Base-by-base conservation (phyloP, 2,888 invertebrate species). In the Drosophila incognita region DNA sequence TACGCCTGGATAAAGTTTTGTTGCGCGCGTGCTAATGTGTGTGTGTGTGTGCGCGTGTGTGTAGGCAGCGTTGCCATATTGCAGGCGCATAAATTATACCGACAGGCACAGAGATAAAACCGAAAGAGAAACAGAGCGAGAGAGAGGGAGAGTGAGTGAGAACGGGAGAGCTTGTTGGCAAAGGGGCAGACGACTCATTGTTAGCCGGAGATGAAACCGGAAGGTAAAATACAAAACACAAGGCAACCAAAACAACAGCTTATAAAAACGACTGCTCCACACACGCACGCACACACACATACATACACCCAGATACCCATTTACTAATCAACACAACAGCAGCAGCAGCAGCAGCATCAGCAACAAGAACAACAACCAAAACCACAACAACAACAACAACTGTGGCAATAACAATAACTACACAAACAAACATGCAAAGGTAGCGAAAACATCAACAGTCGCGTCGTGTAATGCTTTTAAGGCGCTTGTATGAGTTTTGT, bases 191-290 rank as follows among this genome's bases (percentile, higher is more conserved):
- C 54, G 70, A 56, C 61, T 68, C 74, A 82, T 88, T 87, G 83
- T 82, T 78, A 79, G 87, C 87, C 87, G 89, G 88, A 87, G 87
- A 87, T 87, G 87, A 87, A 88, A 81, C 87, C 89, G 87, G 87
- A 87, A 87, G 81, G 84, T 84, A 75, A 68, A 77, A 68, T 71
- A 76, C 81, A 73, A 70, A 72, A 57, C 69, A 73, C 70, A 80
- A 81, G 65, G 67, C 81, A 86, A 76, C 78, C 76, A 80, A 87
- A 87, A 87, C 85, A 86, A 83, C 83, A 76, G 75, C 88, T 83
- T 82, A 80, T 77, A 86, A 75, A 86, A 86, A 85, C 74, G 67
- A 71, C 68, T 67, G 63, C 59, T 38, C 57, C 72, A 76, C 57
- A 62, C 42, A 54, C 56, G 1, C 21, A 42, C 42, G 49, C 49